Evolutionary conservation across 2,797 vertebrate genomes (phyloP).

Genomic region (Novumbra hubbsi): DNA sequence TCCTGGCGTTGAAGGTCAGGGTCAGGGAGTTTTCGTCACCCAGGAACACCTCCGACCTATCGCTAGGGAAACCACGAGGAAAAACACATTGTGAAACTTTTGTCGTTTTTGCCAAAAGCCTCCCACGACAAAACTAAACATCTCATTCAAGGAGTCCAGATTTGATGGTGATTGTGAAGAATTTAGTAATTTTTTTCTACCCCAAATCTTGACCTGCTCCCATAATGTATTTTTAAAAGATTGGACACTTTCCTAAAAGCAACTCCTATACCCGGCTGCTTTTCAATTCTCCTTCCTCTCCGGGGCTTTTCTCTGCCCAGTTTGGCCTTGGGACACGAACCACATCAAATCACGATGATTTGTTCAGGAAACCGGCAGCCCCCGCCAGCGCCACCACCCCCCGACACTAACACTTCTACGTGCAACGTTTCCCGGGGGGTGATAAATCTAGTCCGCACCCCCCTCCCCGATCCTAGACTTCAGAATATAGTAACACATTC

Average conservation of each 20-base stretch:
- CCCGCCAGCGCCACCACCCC: constrained; percentile 27
- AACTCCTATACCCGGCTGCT: constrained; percentile 31
- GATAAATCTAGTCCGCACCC: constrained; percentile 58
- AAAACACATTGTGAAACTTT: background rate
- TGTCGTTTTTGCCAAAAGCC: too few species aligned
- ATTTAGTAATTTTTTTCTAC: background rate
- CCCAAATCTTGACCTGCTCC: background rate
- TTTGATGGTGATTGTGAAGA: background rate
- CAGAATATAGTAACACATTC: constrained; percentile 12
- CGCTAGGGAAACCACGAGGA: constrained; percentile 61
- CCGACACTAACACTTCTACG: constrained; percentile 43
- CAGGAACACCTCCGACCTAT: constrained; percentile 77
- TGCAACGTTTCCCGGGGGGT: constrained; percentile 34
- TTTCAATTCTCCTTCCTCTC: constrained; percentile 47
- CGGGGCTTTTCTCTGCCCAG: constrained; percentile 34
- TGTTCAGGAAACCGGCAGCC: constrained; percentile 62
- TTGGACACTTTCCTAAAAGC: background rate
- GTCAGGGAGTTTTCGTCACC: constrained; percentile 85
- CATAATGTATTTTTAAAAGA: background rate
- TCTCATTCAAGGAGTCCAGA: background rate
- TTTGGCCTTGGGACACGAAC: constrained; percentile 48
- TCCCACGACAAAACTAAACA: too few species aligned
- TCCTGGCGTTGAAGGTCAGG: constrained; percentile 82
- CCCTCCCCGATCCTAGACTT: constrained; percentile 20
- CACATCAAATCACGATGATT: constrained; percentile 60